These are phyloP conservation scores for Falcunculus frontatus DNA, from an alignment of 2,113 vertebrate genomes.

Conservation along the genomic window DNA sequence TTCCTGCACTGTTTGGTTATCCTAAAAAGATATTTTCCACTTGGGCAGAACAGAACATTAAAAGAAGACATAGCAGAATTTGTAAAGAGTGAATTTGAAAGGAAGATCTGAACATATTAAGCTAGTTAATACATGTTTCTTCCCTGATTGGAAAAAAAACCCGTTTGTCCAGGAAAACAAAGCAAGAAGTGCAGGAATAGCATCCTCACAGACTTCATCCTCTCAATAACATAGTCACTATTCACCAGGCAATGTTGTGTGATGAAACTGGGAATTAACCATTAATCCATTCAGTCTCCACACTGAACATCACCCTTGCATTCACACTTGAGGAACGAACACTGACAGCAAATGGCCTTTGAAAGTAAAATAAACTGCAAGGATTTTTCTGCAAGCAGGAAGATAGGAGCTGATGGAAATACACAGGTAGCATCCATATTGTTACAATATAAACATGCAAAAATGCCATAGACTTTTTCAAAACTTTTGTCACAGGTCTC, in stretches of 20 bases:
- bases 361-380: background rate
- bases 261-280: background rate
- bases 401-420: background rate
- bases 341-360: background rate
- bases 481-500: background rate
- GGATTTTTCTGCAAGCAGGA: background rate
- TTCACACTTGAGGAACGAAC: background rate
- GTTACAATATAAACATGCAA: background rate
- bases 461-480: background rate
- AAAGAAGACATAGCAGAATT: background rate
- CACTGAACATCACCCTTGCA: background rate
- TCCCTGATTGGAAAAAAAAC: background rate
- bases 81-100: background rate
- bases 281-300: no score
- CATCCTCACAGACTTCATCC: background rate
- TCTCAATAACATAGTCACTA: background rate
- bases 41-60: background rate
- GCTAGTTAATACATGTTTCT: background rate
- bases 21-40: background rate
- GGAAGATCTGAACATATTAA: background rate
- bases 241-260: background rate
- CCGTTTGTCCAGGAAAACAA: background rate
- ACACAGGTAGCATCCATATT: background rate
- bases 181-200: background rate
- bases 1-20: background rate